A percentile compares a stretch with the other conserved stretches of the same genome.
phyloP scores from a whole-genome alignment of 1,140 invertebrate species.

The Cepaea nemoralis region DNA sequence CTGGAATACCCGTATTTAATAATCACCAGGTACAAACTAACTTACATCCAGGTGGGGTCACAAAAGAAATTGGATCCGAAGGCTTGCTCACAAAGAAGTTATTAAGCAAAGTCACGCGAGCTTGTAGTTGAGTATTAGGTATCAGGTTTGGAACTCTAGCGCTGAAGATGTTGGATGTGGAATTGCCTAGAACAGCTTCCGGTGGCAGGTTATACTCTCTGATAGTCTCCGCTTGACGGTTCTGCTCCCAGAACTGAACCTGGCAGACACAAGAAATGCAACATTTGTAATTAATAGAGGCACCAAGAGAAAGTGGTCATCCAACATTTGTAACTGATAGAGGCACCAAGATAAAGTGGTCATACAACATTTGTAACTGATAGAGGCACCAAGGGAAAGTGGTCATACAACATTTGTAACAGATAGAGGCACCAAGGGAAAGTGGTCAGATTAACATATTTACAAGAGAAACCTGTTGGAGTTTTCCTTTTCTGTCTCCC shows the following conservation, averaged over 20 bases:
- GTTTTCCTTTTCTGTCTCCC: no score
- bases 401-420: no score
- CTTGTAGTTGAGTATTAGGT: conserved; percentile 20
- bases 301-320: no score
- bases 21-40: neutral
- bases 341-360: no score
- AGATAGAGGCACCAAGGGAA: no score
- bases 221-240: neutral
- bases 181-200: neutral
- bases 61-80: conserved; percentile 1
- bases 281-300: no score
- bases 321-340: no score
- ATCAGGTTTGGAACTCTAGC: neutral
- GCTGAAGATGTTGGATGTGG: neutral
- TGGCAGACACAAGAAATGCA: no score
- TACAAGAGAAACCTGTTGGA: no score
- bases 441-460: no score
- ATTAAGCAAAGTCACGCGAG: conserved; percentile 22
- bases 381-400: no score
- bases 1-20: neutral
- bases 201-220: neutral
- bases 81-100: conserved; percentile 34
- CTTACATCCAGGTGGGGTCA: conserved; percentile 26
- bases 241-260: conserved; percentile 25
- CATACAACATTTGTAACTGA: no score